These are phyloP conservation scores for Solea senegalensis DNA, from an alignment of 2,113 vertebrate species.

Conservation along the genomic window DNA sequence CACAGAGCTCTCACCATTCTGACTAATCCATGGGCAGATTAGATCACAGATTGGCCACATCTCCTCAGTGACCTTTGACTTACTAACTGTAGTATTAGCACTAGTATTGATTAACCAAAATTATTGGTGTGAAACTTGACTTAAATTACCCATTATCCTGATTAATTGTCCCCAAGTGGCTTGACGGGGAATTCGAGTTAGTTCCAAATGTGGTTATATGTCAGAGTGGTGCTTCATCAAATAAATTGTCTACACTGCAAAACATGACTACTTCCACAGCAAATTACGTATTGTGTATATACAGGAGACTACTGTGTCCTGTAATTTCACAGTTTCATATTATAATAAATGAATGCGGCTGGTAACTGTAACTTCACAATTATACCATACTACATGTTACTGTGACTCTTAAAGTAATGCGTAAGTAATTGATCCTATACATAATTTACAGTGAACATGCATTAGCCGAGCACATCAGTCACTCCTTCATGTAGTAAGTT, in stretches of 20 bases:
- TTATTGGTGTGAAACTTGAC: conserved; percentile 39
- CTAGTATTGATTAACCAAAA: conserved; percentile 26
- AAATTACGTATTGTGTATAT: no score
- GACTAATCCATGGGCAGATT: conserved; percentile 29
- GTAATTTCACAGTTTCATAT: no score
- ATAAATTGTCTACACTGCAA: not conserved
- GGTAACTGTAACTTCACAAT: no score
- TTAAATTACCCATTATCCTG: conserved; percentile 44
- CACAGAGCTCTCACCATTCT: conserved; percentile 26
- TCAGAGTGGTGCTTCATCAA: not conserved
- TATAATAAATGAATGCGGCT: no score
- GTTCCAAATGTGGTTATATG: conserved; percentile 1
- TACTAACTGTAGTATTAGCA: no score
- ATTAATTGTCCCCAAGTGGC: not conserved
- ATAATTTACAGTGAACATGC: no score
- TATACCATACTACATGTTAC: no score
- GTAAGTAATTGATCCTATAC: no score
- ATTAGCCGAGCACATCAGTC: not conserved
- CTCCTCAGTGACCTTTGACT: conserved; percentile 35
- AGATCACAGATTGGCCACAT: conserved; percentile 18
- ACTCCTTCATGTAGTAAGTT: not conserved
- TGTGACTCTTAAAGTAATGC: no score
- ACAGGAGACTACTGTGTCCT: no score
- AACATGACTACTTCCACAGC: not conserved
- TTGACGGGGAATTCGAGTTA: conserved; percentile 21